These are phyloP conservation scores for Saxidomus purpurata DNA, from an alignment of 1,140 invertebrate genomes.

Conservation along the genomic window DNA sequence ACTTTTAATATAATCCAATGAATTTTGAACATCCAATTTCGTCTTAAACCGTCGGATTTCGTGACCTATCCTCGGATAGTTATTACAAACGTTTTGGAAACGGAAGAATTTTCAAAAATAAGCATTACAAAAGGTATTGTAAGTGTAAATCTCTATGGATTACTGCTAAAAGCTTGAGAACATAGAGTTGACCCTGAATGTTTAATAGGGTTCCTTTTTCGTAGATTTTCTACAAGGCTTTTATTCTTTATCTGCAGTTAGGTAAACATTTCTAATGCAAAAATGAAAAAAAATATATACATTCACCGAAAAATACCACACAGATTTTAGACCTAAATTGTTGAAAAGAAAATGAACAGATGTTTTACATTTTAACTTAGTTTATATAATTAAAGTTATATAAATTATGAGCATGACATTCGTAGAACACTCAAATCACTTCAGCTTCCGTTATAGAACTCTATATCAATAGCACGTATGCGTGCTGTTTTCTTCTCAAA, in stretches of 20 bases:
- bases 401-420: too few relatives aligned
- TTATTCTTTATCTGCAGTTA: not conserved
- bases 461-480: too few relatives aligned
- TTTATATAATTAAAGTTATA: too few relatives aligned
- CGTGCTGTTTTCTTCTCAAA: too few relatives aligned
- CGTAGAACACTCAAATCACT: too few relatives aligned
- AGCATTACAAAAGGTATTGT: not conserved
- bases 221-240: not conserved
- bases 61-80: slow-evolving; percentile 32
- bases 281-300: not conserved
- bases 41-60: slow-evolving; percentile 25
- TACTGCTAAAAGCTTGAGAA: slow-evolving; percentile 11
- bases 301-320: too few relatives aligned
- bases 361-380: too few relatives aligned
- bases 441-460: too few relatives aligned
- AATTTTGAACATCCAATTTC: slow-evolving; percentile 13
- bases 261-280: not conserved
- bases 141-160: not conserved
- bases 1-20: slow-evolving; percentile 54
- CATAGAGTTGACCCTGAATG: not conserved
- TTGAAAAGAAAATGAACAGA: too few relatives aligned
- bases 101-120: slow-evolving; percentile 27
- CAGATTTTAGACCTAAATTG: too few relatives aligned
- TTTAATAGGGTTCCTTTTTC: not conserved
- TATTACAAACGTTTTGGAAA: slow-evolving; percentile 34